phyloP scores from a whole-genome alignment of 2,888 invertebrate genomes.

The Campoletis raptor region DNA sequence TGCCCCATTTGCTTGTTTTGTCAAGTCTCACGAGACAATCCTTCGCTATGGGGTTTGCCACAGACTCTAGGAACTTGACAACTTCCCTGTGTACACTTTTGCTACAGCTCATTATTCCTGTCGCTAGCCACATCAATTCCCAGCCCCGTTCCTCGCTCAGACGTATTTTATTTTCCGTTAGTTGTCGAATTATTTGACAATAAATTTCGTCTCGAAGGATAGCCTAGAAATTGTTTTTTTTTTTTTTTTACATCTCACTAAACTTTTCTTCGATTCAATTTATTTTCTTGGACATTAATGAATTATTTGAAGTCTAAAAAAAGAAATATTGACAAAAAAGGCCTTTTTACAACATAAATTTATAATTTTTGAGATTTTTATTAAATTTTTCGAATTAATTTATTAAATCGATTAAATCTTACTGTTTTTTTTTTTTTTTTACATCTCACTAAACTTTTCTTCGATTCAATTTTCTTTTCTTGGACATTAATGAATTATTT shows the following conservation, averaged over 20 bases:
- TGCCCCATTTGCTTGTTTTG: constrained; percentile 91
- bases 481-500: too few relatives aligned
- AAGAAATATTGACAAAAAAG: too few relatives aligned
- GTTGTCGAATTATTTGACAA: constrained; percentile 97
- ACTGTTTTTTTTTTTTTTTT: too few relatives aligned
- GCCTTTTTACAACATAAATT: too few relatives aligned
- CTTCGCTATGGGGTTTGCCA: constrained; percentile 91
- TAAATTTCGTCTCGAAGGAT: constrained; percentile 95
- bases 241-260: not conserved
- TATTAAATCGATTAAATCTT: too few relatives aligned
- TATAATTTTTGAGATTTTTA: too few relatives aligned
- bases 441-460: too few relatives aligned
- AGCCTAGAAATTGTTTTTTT: constrained; percentile 85
- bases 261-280: not conserved
- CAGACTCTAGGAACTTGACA: constrained; percentile 90
- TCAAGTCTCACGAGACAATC: constrained; percentile 94
- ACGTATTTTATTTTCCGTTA: constrained; percentile 94
- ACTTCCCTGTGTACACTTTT: constrained; percentile 91
- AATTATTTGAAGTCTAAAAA: not conserved
- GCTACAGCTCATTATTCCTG: constrained; percentile 94
- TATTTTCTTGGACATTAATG: not conserved
- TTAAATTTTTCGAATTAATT: too few relatives aligned
- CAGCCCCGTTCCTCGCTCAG: constrained; percentile 96
- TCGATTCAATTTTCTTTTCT: too few relatives aligned
- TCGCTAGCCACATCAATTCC: constrained; percentile 97